These are phyloP conservation scores for Mastomys natalensis DNA, from an alignment of 2,113 vertebrate genomes.

Conservation along the genomic window DNA sequence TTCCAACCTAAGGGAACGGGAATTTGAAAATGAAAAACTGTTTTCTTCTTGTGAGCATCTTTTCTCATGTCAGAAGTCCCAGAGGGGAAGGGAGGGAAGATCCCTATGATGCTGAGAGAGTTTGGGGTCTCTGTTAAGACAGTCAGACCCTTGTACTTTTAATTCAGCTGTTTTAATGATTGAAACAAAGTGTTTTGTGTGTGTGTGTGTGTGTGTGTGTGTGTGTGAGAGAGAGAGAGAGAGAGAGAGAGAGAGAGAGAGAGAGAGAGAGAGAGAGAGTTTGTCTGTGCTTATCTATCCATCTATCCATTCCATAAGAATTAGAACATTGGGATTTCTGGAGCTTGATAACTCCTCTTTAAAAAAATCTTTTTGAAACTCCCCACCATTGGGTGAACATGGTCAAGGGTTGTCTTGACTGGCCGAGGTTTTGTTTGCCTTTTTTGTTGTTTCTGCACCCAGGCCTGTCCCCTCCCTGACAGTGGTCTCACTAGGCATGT, in stretches of 20 bases:
- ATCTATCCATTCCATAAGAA: constrained; percentile 44
- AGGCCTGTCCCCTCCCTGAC: neutral
- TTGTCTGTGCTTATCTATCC: constrained; percentile 36
- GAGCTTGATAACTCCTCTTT: constrained; percentile 30
- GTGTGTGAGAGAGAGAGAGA: neutral
- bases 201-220: neutral
- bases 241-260: neutral
- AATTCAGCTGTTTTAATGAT: constrained; percentile 57
- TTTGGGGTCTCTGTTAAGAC: constrained; percentile 75
- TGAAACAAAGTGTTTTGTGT: neutral
- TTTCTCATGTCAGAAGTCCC: constrained; percentile 71
- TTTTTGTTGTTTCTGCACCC: neutral
- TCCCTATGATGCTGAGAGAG: constrained; percentile 72
- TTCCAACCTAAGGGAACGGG: constrained; percentile 66
- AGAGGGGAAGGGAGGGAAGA: constrained; percentile 66
- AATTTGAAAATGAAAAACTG: constrained; percentile 83
- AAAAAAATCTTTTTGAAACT: neutral
- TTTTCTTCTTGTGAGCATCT: constrained; percentile 56
- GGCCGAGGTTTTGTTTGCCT: neutral
- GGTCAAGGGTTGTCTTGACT: constrained; percentile 29
- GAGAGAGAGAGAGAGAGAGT: constrained; percentile 48
- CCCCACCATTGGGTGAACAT: neutral
- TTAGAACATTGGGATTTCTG: constrained; percentile 43
- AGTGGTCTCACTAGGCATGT: neutral
- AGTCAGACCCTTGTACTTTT: constrained; percentile 69